Base-by-base conservation (phyloP, 2,888 invertebrate genomes). In the Labia minor region DNA sequence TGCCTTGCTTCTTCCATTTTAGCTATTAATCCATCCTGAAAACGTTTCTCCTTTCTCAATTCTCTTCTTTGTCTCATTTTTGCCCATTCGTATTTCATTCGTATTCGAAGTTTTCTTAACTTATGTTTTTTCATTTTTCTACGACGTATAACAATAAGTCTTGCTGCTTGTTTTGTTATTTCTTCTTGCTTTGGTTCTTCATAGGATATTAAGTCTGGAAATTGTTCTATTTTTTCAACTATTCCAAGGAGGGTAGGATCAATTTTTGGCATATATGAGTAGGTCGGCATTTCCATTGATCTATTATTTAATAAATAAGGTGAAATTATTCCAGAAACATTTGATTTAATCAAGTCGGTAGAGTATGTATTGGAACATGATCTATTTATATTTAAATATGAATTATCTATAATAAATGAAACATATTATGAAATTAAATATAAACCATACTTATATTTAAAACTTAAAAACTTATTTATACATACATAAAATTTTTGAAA, bases 51-150 rank as follows among this genome's bases (percentile, higher is more conserved):
- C 75, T 87, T 92, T 63, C 81, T 81, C 74, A 87, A 79, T 74
- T 88, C 87, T 65, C 91, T 83, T 19, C 83, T 84, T 73, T 87
- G 86, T 67, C 85, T 82, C 21, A 84, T 83, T 77, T 88, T 88
- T 0, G 85, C 86, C 86, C 88, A 88, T 69, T 84, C 83, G 76
- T 85, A 87, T 73, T 86, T 86, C 89, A 91, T 89, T 73, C 81
- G 85, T 75, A 89, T 92, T 70, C 89, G 82, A 66, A 91, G 78
- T 77, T 94, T 94, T 76, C 79, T 87, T 63, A 89, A 79, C 76
- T 92, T 89, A 74, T 94, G 94, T 72, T 88, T 91, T 77, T 87
- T 91, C 90, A 95, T 93, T 78, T 93, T 94, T 66, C 85, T 84
- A 65, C 86, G 81, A 64, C 93, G 81, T 37, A 92, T 91, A 0